Evolutionary conservation across 2,888 invertebrate genomes (phyloP).

Genomic region (Brenthis ino): DNA sequence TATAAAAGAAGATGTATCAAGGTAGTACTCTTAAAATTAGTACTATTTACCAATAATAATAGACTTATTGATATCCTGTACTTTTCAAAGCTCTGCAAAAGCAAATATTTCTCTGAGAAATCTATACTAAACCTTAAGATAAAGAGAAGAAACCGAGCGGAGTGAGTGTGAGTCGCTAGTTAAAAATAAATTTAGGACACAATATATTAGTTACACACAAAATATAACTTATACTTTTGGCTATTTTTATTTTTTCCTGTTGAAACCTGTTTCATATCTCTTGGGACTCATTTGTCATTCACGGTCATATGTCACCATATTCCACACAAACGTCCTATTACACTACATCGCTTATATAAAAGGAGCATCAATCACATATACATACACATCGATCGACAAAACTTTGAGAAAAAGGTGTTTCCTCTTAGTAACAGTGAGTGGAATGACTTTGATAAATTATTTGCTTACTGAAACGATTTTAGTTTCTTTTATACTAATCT

Average conservation of each 20-base stretch:
- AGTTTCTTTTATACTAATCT: not conserved
- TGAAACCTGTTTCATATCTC: not conserved
- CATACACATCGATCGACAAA: conserved; percentile 8
- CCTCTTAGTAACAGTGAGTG: conserved; percentile 2
- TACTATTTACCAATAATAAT: too few relatives aligned
- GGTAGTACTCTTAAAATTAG: too few relatives aligned
- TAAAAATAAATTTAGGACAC: too few relatives aligned
- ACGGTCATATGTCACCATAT: conserved; percentile 14
- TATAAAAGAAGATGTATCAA: too few relatives aligned
- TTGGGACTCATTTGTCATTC: conserved; percentile 1
- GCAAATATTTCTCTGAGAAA: too few relatives aligned
- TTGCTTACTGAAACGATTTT: conserved; percentile 6
- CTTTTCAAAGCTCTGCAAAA: too few relatives aligned
- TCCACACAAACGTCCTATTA: conserved; percentile 3
- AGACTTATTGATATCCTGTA: too few relatives aligned
- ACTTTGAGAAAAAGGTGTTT: conserved; percentile 18
- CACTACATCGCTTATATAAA: conserved; percentile 3
- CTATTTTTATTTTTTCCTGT: not conserved
- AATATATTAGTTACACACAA: not conserved
- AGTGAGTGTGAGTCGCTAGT: too few relatives aligned
- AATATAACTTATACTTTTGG: not conserved
- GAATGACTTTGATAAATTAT: conserved; percentile 21
- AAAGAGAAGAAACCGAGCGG: too few relatives aligned
- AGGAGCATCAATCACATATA: conserved; percentile 10
- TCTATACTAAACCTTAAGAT: too few relatives aligned